phyloP scores from a whole-genome alignment of 2,113 vertebrate genomes.

The Lagopus leucura region DNA sequence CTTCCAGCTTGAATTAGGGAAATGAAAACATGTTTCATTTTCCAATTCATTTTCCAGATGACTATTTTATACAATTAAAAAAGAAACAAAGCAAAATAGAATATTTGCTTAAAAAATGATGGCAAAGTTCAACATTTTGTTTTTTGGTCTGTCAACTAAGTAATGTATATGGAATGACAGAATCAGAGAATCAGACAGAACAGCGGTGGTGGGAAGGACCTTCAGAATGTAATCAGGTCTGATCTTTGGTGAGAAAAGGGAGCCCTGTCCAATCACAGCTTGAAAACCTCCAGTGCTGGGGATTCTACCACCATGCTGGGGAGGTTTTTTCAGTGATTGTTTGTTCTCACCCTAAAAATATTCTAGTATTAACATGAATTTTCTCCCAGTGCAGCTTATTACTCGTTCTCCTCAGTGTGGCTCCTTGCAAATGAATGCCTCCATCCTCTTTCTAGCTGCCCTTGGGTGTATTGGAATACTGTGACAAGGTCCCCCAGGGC shows the following conservation, averaged over 20 bases:
- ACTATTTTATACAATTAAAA: neutral
- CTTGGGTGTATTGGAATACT: neutral
- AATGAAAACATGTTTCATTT: neutral
- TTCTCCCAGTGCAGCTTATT: neutral
- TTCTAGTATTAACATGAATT: neutral
- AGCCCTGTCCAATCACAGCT: neutral
- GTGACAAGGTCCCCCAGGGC: neutral
- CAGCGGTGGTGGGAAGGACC: neutral
- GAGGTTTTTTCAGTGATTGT: neutral
- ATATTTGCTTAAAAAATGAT: neutral
- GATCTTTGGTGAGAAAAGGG: neutral
- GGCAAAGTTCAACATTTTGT: neutral
- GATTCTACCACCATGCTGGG: neutral
- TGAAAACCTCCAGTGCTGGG: neutral
- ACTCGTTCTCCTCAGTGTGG: neutral
- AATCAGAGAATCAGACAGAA: neutral
- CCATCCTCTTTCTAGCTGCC: neutral
- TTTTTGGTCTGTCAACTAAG: neutral
- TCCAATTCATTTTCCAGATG: neutral
- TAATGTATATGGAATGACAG: neutral
- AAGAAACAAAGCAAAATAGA: accelerated
- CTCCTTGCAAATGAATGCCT: neutral
- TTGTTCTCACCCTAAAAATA: neutral
- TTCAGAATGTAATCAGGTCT: neutral
- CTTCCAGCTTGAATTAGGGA: neutral